phyloP scores from a whole-genome alignment of 2,113 vertebrate species.

The Alligator sinensis region DNA sequence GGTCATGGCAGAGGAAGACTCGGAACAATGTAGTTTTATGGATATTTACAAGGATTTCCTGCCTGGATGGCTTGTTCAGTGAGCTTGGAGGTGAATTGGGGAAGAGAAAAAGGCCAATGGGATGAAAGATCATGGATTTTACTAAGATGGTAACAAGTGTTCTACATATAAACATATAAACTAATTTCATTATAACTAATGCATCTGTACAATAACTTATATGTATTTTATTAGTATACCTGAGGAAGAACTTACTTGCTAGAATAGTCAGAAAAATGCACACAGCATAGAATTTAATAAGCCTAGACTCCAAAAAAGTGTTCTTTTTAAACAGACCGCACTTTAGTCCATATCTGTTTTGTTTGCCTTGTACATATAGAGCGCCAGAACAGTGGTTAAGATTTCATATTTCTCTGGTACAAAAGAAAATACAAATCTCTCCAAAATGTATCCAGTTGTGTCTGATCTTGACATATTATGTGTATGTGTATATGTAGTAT shows the following conservation, averaged over 20 bases:
- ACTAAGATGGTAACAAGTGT: neutral
- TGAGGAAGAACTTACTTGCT: neutral
- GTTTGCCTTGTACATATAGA: no score
- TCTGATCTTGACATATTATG: neutral
- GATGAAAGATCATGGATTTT: neutral
- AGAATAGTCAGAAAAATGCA: neutral
- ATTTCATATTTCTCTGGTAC: neutral
- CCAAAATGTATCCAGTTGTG: neutral
- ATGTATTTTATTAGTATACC: no score
- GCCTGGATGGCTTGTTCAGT: neutral
- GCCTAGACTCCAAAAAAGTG: neutral
- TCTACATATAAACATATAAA: neutral
- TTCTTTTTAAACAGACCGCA: neutral
- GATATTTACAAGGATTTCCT: neutral
- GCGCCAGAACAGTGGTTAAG: neutral
- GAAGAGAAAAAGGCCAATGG: neutral
- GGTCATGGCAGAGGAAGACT: neutral
- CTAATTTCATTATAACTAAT: neutral
- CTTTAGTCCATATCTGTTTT: neutral
- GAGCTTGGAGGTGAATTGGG: neutral
- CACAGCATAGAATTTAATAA: neutral
- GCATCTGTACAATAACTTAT: neutral
- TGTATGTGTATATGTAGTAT: neutral
- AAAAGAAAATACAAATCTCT: neutral
- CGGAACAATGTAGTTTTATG: neutral